Conservation (phyloP, 2,888 invertebrate genomes). For the Heterodera filipjevi region DNA sequence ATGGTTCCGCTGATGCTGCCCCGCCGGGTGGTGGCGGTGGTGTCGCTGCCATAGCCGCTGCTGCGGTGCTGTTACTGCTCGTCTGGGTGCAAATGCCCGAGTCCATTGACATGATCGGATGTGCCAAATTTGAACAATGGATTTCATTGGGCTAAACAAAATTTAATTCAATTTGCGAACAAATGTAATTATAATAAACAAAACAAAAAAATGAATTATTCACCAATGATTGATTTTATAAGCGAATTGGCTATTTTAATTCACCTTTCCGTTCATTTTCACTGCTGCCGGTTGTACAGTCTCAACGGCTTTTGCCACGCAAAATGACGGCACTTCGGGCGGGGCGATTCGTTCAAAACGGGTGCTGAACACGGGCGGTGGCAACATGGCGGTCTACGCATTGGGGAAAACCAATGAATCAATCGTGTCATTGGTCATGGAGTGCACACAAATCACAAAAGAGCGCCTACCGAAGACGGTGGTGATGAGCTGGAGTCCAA, state of each 20-base stretch:
- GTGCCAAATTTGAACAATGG: not conserved
- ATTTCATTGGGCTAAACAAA: not conserved
- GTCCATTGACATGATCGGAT: slow-evolving; percentile 53
- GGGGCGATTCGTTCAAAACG: slow-evolving; percentile 31
- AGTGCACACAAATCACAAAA: too few species aligned
- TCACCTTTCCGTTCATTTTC: not conserved
- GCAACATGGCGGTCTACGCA: slow-evolving; percentile 28
- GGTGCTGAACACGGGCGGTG: slow-evolving; percentile 34
- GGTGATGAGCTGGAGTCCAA: slow-evolving; percentile 27
- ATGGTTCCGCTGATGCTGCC: not conserved
- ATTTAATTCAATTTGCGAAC: not conserved
- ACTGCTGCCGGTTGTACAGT: slow-evolving; percentile 4
- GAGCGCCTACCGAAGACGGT: slow-evolving; percentile 13
- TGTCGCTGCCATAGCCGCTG: slow-evolving; percentile 18
- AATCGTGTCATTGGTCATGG: not conserved
- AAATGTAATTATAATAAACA: too few species aligned
- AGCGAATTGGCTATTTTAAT: too few species aligned
- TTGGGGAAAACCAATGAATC: not conserved
- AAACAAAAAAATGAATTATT: too few species aligned
- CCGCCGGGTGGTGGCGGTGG: not conserved
- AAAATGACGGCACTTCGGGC: slow-evolving; percentile 28
- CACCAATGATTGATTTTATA: too few species aligned
- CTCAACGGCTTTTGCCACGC: slow-evolving; percentile 18
- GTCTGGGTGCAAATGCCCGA: slow-evolving; percentile 60
- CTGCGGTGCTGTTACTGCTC: not conserved